A percentile compares a stretch with the other conserved stretches of the same genome.
Evolutionary conservation across 1,140 invertebrate genomes (phyloP).

Genomic region (Heliconius eleuchia): DNA sequence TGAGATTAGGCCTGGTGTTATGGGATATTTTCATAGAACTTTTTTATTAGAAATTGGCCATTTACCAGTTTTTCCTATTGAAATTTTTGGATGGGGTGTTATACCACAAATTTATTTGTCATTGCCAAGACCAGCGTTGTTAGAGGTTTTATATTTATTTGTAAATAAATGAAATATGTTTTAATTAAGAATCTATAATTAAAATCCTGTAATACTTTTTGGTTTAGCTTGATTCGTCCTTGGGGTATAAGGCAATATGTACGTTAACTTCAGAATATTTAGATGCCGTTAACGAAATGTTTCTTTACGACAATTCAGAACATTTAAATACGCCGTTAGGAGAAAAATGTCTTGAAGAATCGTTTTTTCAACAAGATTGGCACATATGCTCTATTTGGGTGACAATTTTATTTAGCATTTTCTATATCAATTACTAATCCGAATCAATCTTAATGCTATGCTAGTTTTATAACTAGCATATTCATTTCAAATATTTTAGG

Average conservation of each 20-base stretch:
- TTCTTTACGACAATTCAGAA: constrained; percentile 47
- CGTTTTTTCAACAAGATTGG: constrained; percentile 58
- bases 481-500: constrained; percentile 48
- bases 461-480: not conserved
- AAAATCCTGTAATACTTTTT: not conserved
- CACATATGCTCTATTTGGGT: constrained; percentile 71
- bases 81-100: constrained; percentile 73
- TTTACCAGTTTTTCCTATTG: constrained; percentile 64
- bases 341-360: constrained; percentile 70
- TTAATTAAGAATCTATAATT: not conserved
- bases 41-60: constrained; percentile 71
- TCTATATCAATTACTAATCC: not conserved
- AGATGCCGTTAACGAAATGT: constrained; percentile 58
- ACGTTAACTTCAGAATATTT: constrained; percentile 65
- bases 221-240: constrained; percentile 48
- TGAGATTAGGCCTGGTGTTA: constrained; percentile 62
- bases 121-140: constrained; percentile 51
- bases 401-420: constrained; percentile 14
- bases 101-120: constrained; percentile 71
- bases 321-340: constrained; percentile 60
- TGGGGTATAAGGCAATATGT: constrained; percentile 64
- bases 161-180: not conserved
- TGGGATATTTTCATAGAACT: constrained; percentile 63
- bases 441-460: not conserved
- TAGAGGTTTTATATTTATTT: constrained; percentile 47